Percentiles rank a stretch among this genome's conserved stretches.
Evolutionary conservation across 1,140 invertebrate genomes (phyloP).

Genomic region (Pogonomyrmex barbatus): DNA sequence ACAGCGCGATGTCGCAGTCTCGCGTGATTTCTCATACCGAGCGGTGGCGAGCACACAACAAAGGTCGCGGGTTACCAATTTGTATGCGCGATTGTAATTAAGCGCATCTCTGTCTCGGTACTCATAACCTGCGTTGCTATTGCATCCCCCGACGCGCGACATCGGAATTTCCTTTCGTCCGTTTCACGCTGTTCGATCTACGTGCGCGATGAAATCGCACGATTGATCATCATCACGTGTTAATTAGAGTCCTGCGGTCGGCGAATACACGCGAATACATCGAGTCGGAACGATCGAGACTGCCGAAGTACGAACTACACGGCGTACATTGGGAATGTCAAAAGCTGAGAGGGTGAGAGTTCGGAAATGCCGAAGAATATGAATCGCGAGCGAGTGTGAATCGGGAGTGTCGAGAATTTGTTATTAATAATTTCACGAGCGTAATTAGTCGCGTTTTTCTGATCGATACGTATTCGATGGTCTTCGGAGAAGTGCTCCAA

Average conservation of each 20-base stretch:
- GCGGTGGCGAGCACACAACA: neutral
- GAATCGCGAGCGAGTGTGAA: neutral
- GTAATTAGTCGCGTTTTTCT: neutral
- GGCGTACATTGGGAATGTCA: neutral
- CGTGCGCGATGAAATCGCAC: slow-evolving; percentile 13
- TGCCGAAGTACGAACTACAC: neutral
- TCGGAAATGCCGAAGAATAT: neutral
- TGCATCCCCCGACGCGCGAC: neutral
- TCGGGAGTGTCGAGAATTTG: neutral
- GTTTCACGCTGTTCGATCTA: slow-evolving; percentile 27
- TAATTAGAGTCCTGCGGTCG: slow-evolving; percentile 31
- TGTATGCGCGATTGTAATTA: slow-evolving; percentile 25
- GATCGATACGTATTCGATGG: neutral
- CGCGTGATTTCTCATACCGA: neutral
- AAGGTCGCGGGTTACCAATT: slow-evolving; percentile 21
- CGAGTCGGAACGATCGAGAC: neutral
- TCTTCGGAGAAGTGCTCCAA: neutral
- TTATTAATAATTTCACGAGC: slow-evolving; percentile 40
- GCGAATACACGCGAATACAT: neutral
- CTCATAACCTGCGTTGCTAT: neutral
- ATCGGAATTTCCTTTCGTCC: slow-evolving; percentile 25
- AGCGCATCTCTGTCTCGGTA: slow-evolving; percentile 14
- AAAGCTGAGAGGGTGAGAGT: neutral
- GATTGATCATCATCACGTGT: slow-evolving; percentile 30
- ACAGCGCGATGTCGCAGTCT: neutral